Evolutionary conservation across 1,140 invertebrate species (phyloP), one percentile per base, ranked within the genome.

Genomic region (Meteorus sp.): DNA sequence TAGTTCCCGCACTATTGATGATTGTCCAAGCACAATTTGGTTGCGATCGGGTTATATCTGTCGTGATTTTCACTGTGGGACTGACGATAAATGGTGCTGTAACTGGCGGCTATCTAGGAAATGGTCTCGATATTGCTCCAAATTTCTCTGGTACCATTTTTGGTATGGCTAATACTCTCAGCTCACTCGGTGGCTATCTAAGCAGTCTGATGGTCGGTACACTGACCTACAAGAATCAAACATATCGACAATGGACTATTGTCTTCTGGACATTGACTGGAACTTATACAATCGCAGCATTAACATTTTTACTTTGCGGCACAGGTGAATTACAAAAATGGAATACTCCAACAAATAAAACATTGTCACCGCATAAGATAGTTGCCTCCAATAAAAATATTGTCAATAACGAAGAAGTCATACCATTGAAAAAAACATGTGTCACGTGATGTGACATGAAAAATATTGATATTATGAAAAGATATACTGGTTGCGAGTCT

Each of bases 131-230:
- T 68, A 94, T 96, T 67, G 93, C 93, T 2, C 92, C 92, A 3
- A 91, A 92, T 66, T 95, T 91, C 76, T 91, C 92, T 48, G 93
- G 93, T 69, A 93, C 90, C 1, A 89, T 96, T 54, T 95, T 95
- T 78, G 94, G 93, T 7, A 84, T 96, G 70, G 91, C 92, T 4
- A 96, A 96, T 71, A 95, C 92, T 0, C 74, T 95, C 50, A 94
- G 92, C 0, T 95, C 93, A 0, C 80, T 94, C 41, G 92, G 93
- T 15, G 94, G 94, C 17, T 95, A 89, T 72, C 68, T 95, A 0
- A 94, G 92, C 27, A 89, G 92, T 0, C 85, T 84, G 66, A 88
- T 95, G 80, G 92, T 94, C n/a, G 92, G 91, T 17, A 80, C 84
- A 20, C 80, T 97, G 9, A 95, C 93, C 1, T 84, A 88, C 25